Base-by-base conservation (phyloP, 1,140 invertebrate species). In the Melitaea cinxia region DNA sequence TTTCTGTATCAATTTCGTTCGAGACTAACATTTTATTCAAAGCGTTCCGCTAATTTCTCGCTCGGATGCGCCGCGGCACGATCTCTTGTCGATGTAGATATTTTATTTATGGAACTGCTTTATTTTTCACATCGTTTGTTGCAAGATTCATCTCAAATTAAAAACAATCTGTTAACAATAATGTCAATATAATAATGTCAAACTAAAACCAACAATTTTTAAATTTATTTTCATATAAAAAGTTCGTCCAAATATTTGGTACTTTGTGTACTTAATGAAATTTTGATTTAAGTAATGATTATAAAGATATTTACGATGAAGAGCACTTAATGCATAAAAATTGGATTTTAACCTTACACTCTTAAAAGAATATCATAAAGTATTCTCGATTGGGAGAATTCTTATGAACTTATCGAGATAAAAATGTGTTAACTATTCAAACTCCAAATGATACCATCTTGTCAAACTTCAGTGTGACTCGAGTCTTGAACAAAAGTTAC, bases 401-500 rank as follows among this genome's bases (percentile, higher is more conserved):
- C 24, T 26, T 26, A 12, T 15, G 14, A 37, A 37, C n/a, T 37
- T 37, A 4, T 15, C 35, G n/a, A 37, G 10, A n/a, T 14, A 37
- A 37, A 37, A 37, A 14, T n/a, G n/a, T 37, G 35, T 37, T 37
- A 37, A 37, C n/a, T 14, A 4, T 37, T 37, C 35, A 2, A 42
- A 45, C 15, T 45, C 39, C 6, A 17, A 45, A 45, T 45, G 39
- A 6, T 19, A 45, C 6, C 39, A 19, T 45, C 39, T 21, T 45
- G 39, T 21, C 39, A 19, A 45, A 45, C 10, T 21, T 45, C n/a
- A 19, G 15, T 19, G 39, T 17, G 15, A 45, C 5, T 45, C 39
- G 17, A 17, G 39, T 17, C 39, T 6, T 19, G 53, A 33, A 56
- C 53, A 42, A 56, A 55, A 55, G 15, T 55, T 39, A 55, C 33